Percentiles rank a stretch among this genome's conserved stretches.
These are phyloP conservation scores for Microplitis demolitor DNA, from an alignment of 1,140 invertebrate species.

Conservation along the genomic window DNA sequence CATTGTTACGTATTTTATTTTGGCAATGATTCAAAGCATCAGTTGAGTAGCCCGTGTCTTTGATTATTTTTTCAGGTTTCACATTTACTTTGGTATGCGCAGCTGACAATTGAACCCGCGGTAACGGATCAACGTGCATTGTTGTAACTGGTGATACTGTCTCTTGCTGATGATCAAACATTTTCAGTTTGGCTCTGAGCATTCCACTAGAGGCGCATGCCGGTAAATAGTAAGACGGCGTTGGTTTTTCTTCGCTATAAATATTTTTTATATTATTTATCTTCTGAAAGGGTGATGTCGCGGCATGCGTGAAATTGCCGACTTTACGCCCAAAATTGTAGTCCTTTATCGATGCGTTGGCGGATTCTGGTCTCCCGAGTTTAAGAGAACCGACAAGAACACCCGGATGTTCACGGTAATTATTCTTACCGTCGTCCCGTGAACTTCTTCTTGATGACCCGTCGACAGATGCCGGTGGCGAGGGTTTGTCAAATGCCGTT, in stretches of 20 bases:
- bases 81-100: neutral
- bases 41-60: neutral
- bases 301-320: conserved; percentile 51
- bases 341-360: neutral
- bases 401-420: neutral
- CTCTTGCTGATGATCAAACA: conserved; percentile 46
- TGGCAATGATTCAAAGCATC: neutral
- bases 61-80: neutral
- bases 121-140: neutral
- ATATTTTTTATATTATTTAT: conserved; percentile 42
- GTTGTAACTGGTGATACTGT: neutral
- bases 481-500: conserved; percentile 73
- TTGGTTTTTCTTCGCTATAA: neutral
- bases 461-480: conserved; percentile 2
- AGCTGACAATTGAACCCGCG: neutral
- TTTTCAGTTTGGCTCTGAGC: conserved; percentile 50
- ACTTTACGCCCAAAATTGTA: conserved; percentile 25
- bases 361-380: neutral
- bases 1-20: neutral
- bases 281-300: conserved; percentile 53
- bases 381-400: neutral
- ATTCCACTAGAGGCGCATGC: conserved; percentile 33
- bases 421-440: neutral
- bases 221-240: conserved; percentile 9
- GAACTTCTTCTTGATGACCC: conserved; percentile 14